Evolutionary conservation across 2,113 vertebrate species (phyloP).

Genomic region (Vidua macroura): DNA sequence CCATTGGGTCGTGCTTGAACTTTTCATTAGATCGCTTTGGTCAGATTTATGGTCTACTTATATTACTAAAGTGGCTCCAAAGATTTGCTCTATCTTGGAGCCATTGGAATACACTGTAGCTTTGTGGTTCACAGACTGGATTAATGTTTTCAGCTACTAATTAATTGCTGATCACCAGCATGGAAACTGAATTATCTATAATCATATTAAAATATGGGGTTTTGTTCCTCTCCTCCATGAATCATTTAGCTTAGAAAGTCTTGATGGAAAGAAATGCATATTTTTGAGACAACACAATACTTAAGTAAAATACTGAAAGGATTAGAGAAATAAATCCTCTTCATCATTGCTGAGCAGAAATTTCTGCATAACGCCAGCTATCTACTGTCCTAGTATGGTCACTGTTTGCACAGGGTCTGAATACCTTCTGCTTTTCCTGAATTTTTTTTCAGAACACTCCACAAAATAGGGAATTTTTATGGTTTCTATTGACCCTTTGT

Average conservation of each 20-base stretch:
- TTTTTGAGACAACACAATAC: conserved; percentile 10
- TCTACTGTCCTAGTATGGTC: not conserved
- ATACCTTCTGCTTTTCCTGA: not conserved
- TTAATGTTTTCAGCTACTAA: conserved; percentile 66
- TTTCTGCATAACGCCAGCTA: not conserved
- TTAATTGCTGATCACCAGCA: conserved; percentile 63
- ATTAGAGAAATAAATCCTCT: not conserved
- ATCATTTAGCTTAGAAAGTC: conserved; percentile 4
- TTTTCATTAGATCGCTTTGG: conserved; percentile 60
- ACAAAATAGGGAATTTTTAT: not conserved
- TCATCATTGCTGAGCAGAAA: not conserved
- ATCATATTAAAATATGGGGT: conserved; percentile 60
- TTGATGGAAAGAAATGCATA: conserved; percentile 46
- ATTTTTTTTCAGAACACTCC: not conserved
- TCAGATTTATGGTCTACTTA: conserved; percentile 55
- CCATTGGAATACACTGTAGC: conserved; percentile 17
- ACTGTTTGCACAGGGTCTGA: not conserved
- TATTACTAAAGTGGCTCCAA: conserved; percentile 58
- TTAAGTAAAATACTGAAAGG: not conserved
- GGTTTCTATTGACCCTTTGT: not conserved
- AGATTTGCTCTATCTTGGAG: conserved; percentile 55
- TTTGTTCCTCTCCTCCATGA: conserved; percentile 22
- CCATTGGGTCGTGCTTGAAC: conserved; percentile 47
- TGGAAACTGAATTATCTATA: conserved; percentile 67
- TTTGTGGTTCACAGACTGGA: conserved; percentile 60